Evolutionary conservation across 2,113 vertebrate species (phyloP).

Genomic region (Pelvicachromis taeniatus): DNA sequence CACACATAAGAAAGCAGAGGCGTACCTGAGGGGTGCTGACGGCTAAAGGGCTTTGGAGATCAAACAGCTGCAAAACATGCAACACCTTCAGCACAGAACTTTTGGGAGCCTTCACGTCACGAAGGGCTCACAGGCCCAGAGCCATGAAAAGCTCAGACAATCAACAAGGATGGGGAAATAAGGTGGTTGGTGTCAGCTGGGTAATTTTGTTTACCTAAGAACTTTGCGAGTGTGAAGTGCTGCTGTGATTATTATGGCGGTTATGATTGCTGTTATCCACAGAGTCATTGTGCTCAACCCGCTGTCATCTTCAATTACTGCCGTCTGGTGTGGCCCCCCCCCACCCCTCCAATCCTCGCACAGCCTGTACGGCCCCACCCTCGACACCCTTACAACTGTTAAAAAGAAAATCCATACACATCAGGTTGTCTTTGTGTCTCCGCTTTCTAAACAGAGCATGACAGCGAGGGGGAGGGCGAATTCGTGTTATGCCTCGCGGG

Average conservation of each 20-base stretch:
- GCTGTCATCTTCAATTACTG: constrained; percentile 76
- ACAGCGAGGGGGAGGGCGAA: background rate
- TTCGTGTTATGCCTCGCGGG: constrained; percentile 19
- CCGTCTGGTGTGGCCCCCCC: constrained; percentile 32
- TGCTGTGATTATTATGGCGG: constrained; percentile 68
- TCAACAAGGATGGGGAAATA: constrained; percentile 39
- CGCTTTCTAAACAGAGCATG: constrained; percentile 35
- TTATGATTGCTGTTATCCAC: constrained; percentile 74
- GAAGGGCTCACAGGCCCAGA: background rate
- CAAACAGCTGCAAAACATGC: background rate
- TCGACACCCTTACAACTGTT: constrained; percentile 60
- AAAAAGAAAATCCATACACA: constrained; percentile 71
- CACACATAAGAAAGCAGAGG: background rate
- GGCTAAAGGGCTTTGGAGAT: background rate
- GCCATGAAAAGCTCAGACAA: constrained; percentile 23
- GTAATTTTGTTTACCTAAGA: constrained; percentile 73
- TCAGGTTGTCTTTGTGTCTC: constrained; percentile 59
- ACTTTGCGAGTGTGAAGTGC: constrained; percentile 47
- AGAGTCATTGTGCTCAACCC: constrained; percentile 67
- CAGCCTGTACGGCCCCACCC: constrained; percentile 24
- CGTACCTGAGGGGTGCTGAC: background rate
- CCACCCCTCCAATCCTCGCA: constrained; percentile 51
- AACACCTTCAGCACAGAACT: background rate
- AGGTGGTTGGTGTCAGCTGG: constrained; percentile 45
- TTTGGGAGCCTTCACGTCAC: background rate